Evolutionary conservation across 2,113 vertebrate genomes (phyloP), one percentile per base, ranked within the genome.

Genomic region (Burhinus oedicnemus): DNA sequence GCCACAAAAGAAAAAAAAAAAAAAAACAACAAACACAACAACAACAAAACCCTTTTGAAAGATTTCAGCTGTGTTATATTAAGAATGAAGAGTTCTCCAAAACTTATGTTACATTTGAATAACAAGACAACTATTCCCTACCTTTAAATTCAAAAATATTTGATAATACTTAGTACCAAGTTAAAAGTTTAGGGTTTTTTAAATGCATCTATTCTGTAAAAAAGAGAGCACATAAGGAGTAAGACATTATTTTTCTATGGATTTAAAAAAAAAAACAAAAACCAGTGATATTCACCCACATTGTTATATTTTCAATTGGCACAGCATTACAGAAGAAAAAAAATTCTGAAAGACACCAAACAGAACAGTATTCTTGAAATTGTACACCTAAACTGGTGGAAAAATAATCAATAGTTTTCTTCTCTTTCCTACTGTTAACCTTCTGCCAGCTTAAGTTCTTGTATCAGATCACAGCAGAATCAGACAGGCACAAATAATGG

Each of bases 211-310:
- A 12, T 88, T 90, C 83, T 44, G 29, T n/a, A 54, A 83, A 82
- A 84, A 66, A 32, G 6, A 13, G 88, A 83, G 34, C 18, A 87
- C 9, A 18, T 2, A 57, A 70, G 13, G 25, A 71, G 15, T 30
- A 86, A 72, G 34, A 75, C 9, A 23, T 55, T 89, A 23, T 61
- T 89, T 72, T 64, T 52, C 44, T 69, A 19, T 3, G 8, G 30
- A 78, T 79, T 92, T 82, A 57, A 92, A 84, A 90, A 77, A 34
- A 8, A 52, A 91, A 84, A 68, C 34, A 68, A n/a, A n/a, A n/a
- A n/a, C 18, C 57, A 22, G 45, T 42, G 71, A 62, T 49, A 78
- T 49, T 78, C 42, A 94, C 42, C 42, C 64, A 62, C 38, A 80
- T 20, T 49, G 36, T 52, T 64, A 19, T 30, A 83, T 60, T 81